Evolutionary conservation across 2,888 invertebrate species (phyloP).

Genomic region (Leptinotarsa haldemani): DNA sequence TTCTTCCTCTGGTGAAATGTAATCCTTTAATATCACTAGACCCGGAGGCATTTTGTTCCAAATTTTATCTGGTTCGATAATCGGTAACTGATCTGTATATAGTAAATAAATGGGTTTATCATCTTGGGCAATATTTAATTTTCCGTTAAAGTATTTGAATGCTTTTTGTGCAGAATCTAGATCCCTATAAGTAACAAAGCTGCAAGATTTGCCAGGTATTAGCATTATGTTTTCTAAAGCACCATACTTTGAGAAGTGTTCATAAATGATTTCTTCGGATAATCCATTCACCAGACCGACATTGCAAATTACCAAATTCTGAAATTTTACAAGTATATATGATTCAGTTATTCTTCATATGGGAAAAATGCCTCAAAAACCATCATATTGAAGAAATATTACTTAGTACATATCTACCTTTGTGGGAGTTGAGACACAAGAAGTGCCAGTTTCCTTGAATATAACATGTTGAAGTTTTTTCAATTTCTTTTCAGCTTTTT

Average conservation of each 20-base stretch:
- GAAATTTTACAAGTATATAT: constrained; percentile 57
- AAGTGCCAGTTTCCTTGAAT: constrained; percentile 64
- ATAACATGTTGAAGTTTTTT: constrained; percentile 66
- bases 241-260: constrained; percentile 69
- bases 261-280: constrained; percentile 72
- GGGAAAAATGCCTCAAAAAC: neutral
- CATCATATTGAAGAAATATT: neutral
- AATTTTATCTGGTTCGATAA: constrained; percentile 54
- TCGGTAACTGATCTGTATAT: constrained; percentile 68
- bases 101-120: constrained; percentile 75
- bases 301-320: constrained; percentile 86
- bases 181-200: constrained; percentile 75
- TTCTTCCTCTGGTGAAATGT: constrained; percentile 80
- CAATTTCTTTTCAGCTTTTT: constrained; percentile 66
- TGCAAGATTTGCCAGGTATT: constrained; percentile 84
- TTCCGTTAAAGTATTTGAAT: constrained; percentile 72
- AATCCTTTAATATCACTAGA: constrained; percentile 76
- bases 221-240: constrained; percentile 74
- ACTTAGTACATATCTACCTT: constrained; percentile 52
- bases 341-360: too few relatives aligned
- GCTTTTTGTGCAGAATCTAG: constrained; percentile 69
- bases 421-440: constrained; percentile 61
- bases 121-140: constrained; percentile 69
- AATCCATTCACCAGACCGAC: constrained; percentile 87
- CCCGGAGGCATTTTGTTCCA: constrained; percentile 73